Conservation (phyloP, 2,797 vertebrate genomes). For the Propithecus deckenii region DNA sequence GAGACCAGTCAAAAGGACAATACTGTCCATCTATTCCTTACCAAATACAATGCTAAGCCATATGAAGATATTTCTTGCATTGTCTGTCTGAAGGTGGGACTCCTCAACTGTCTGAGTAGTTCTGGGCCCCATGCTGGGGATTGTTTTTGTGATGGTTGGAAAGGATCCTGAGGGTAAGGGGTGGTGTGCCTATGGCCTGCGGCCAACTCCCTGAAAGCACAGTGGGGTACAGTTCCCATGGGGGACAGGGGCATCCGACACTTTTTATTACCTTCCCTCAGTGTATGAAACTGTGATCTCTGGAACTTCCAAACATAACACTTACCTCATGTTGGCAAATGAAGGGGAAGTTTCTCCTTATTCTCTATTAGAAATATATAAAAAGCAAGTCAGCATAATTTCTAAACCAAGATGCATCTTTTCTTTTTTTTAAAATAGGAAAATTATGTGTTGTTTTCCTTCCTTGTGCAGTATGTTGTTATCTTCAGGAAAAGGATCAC, state of each 20-base stretch:
- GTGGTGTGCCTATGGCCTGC: neutral
- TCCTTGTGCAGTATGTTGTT: neutral
- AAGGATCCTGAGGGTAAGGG: neutral
- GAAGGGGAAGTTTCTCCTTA: neutral
- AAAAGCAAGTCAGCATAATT: neutral
- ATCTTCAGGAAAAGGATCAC: neutral
- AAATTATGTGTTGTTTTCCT: neutral
- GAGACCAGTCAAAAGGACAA: neutral
- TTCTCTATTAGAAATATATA: neutral
- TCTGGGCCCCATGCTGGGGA: neutral
- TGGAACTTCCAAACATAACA: neutral
- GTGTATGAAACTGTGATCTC: neutral
- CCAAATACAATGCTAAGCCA: neutral
- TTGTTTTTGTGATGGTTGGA: neutral
- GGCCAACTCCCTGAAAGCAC: neutral
- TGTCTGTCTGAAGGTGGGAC: neutral
- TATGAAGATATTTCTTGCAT: neutral
- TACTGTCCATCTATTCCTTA: neutral
- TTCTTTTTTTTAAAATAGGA: neutral
- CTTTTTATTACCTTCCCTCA: neutral
- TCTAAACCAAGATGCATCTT: neutral
- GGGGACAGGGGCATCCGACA: neutral
- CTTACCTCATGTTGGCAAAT: neutral
- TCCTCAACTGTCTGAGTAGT: neutral
- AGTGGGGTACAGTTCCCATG: rapidly evolving